Evolutionary conservation across 2,113 vertebrate genomes (phyloP), one percentile per base, ranked within the genome.

Genomic region (Pteropus alecto): DNA sequence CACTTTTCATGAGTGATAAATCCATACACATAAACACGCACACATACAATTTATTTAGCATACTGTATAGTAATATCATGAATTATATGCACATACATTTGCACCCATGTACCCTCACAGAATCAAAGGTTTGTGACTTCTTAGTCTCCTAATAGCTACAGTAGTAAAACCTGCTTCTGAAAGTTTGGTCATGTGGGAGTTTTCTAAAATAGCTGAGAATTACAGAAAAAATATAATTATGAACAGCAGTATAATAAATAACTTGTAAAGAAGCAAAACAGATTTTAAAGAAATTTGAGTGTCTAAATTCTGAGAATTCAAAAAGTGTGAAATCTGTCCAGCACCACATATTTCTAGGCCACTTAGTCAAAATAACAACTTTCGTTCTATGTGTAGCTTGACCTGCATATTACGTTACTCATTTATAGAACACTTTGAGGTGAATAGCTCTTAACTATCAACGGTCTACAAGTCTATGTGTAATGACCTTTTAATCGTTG

Each of bases 401-500:
- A 83, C 71, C 67, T 67, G 15, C 28, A 71, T n/a, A 21, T 19
- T 83, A 61, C 33, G 1, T n/a, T 65, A 68, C 48, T 92, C 58
- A 83, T 70, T 92, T 92, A 61, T 19, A 70, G 63, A 92, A 35
- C 12, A 86, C 9, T 61, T 91, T 38, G 48, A 51, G 68, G 16
- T 61, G 93, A 96, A 94, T 63, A 85, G 93, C 43, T 87, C 41
- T 92, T 87, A 56, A 88, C 46, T 63, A 77, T 48, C 78, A 84
- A 84, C 19, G 61, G n/a, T 70, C 43, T 43, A 1, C 19, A 54
- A 48, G 14, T 82, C 43, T 88, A 90, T 19, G 19, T 51, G 54
- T 26, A 71, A 48, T 15, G 70, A n/a, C n/a, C 6, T 93, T 95
- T 92, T 71, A 90, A 90, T 83, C 56, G 63, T 58, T 95, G 35